Base-by-base conservation (phyloP, 1,140 invertebrate species). In the Drosophila athabasca region DNA sequence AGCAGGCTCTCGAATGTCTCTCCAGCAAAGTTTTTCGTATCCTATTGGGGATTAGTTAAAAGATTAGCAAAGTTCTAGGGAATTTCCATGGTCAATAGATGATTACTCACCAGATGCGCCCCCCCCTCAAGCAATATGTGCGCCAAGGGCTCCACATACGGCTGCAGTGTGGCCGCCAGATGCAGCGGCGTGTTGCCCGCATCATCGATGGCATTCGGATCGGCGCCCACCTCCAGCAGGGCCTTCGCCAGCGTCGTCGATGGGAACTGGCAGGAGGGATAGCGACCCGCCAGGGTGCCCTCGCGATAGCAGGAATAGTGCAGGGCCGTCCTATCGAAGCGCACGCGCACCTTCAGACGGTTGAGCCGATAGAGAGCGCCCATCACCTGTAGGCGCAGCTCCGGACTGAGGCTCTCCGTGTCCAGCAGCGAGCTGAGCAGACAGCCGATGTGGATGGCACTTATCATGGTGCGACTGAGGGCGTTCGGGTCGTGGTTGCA, bases 401-500 rank as follows among this genome's bases (percentile, higher is more conserved):
- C 91, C 9, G 93, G 92, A 48, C 91, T 92, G 65, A 93, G 92
- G 22, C 91, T 67, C 59, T 94, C 81, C 79, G 93, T 93, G 53
- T 92, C 93, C 15, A 94, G 80, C 46, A 95, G 85, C n/a, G 93
- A 94, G 24, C 96, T 95, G 73, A 96, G 93, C 17, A 97, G 91
- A 77, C 95, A 96, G 19, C 95, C 95, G 53, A 97, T 92, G 82
- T 98, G 96, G 62, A 98, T 93, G 5, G 96, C 95, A 75, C 97
- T 97, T n/a, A 97, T 94, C 62, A 98, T 92, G 26, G 97, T 95
- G 72, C 96, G 94, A 80, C 97, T 96, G 45, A 98, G 93, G 64
- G 96, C 95, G 29, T 94, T 95, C 44, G 95, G 91, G 84, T 97
- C 96, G 79, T 95, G 93, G 59, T 96, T 95, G 44, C 93, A 92